Base-by-base conservation (phyloP, 92 coral and sea anemone genomes). In the Palythoa grandiflora region DNA sequence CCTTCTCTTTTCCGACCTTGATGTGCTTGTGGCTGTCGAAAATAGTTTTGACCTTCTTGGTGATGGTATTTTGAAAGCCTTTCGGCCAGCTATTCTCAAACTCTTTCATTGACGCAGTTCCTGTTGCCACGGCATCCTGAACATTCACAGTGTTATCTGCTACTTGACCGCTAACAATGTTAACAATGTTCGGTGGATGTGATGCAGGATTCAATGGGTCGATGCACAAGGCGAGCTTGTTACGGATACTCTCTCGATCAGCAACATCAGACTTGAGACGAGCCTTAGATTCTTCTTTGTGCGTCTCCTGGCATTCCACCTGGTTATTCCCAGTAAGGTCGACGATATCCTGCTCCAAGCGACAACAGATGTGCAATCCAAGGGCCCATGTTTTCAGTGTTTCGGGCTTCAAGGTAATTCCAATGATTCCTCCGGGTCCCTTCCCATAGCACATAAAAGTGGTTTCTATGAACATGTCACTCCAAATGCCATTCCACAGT, bases 351-450 rank as follows among this genome's bases (percentile, higher is more conserved):
- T 92, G 93, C 68, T 86, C 90, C 73, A 91, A 60, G 55, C 85
- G 91, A 86, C 89, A 10, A 68, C 96, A 93, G 44, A 91, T 75
- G 74, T 93, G 94, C 9, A 91, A 79, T 6, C 96, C 84, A 65
- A 93, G 92, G 51, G 91, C 96, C 96, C 92, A 93, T 38, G 92
- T 91, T 68, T 89, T 91, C 19, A 93, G 92, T 7, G 92, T 93
- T 88, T 91, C 92, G 6, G 92, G 90, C 77, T 88, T 85, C 66
- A 91, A 86, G 52, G 93, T 91, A 5, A 40, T 40, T 40, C 47
- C 47, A 40, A 40, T 40, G 47, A 60, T 60, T 5, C 68, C 68
- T 13, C 68, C n/a, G 50, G 90, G 88, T 5, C 94, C 92, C 79
- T 89, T 85, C 12, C 94, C 90, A 85, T 89, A 92, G 79, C 88